Evolutionary conservation across 2,113 vertebrate genomes (phyloP), one percentile per base, ranked within the genome.

Genomic region (Poeciliopsis prolifica): DNA sequence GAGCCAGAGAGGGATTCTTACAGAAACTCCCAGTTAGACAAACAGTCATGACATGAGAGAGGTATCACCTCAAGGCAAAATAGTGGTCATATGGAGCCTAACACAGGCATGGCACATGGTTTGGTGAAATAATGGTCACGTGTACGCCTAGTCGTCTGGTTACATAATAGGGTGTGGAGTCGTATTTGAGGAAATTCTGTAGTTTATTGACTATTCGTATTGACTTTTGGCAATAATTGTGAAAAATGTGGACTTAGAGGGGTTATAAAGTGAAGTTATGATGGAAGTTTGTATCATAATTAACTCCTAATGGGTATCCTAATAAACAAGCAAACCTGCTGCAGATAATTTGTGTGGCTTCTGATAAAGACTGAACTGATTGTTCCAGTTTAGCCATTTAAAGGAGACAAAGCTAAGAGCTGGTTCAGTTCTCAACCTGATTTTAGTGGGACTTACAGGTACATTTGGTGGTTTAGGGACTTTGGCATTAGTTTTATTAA

Each of bases 61-160:
- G 17, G 24, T 58, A 48, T 61, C 8, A 14, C 35, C 74, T 88
- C 75, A 67, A 31, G 88, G 88, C 84, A 89, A 90, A 90, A 91
- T 78, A 87, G 64, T 68, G 79, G 85, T 88, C 86, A 84, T 75
- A 48, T 69, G 78, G 69, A 68, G 58, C 2, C 44, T 2, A 15
- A 15, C 61, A 35, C 24, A 24, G 37, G 33, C 4, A 9, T 68
- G 35, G 35, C 29, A 63, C 8, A 44, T 1, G 31, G 24, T 66
- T 70, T 30, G 28, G 1, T 70, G 68, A 29, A 17, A 30, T 68
- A 86, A 72, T 69, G 8, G 74, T 71, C 28, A 58, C 48, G 63
- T 68, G 15, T 61, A 51, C 26, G 30, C 62, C 68, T 68, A 28
- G 19, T 12, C 44, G 28, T 51, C 2, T 37, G n/a, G 58, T 48